Base-by-base conservation (phyloP, 2,888 invertebrate genomes). In the Schizotus pectinicornis region DNA sequence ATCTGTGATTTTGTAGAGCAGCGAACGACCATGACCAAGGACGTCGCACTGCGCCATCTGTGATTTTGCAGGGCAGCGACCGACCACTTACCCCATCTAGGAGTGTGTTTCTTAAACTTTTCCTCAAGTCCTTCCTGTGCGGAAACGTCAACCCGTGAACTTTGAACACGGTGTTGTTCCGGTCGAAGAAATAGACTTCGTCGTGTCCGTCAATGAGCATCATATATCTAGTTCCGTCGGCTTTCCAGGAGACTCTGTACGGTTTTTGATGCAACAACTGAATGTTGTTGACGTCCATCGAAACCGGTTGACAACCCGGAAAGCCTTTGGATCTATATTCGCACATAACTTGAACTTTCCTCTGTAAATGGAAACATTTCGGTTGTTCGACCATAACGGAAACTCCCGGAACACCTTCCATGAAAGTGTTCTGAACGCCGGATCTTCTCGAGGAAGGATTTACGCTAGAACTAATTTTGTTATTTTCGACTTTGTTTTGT, bases 241-340 rank as follows among this genome's bases (percentile, higher is more conserved):
- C 99, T 77, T 99, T 99, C 99, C 99, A 99, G 1, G 98, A 98
- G 0, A 99, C 98, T 76, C 90, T 87, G 75, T 99, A 99, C 0
- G 93, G 92, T 74, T 92, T 92, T 64, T 88, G 80, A 31, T 86
- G 83, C 2, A 99, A 80, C 7, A 90, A 83, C 47, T 79, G 78
- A 42, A 99, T 82, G 78, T 99, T 99, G 0, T 84, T 74, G 1
- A 82, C 80, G 73, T 94, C 92, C 96, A 99, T 96, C 0, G 98
- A 98, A 0, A 99, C 96, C 0, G 99, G 99, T 75, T 99, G 99
- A 1, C 91, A 89, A 0, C 99, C 99, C 0, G 98, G 98, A 81
- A 99, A 99, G 0, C 94, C 95, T 9, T 84, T 84, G 3, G 80
- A 81, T 12, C 84, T 77, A 94, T 94, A 97, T 2, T 82, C 84